Evolutionary conservation across 2,888 invertebrate genomes (phyloP), one percentile per base, ranked within the genome.

Genomic region (Amphimallon solstitiale): DNA sequence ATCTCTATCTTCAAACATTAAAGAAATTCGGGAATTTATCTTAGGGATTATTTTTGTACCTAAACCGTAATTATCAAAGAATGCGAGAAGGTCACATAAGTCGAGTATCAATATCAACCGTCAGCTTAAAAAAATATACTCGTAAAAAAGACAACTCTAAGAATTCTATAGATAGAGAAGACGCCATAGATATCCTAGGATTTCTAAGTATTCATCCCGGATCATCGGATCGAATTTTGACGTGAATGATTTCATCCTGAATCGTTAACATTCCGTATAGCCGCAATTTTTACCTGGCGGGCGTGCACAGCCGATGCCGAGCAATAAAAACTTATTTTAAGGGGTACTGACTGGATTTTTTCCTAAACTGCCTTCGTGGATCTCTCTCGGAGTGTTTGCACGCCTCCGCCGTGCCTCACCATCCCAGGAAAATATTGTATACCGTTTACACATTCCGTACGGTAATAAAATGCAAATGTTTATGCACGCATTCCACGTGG

Each of bases 381-480:
- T 29, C 29, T 29, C 29, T 29, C 29, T 29, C 29, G 29, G 5
- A 29, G 29, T 49, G 23, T 29, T 14, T 49, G 40, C 17, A n/a
- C 29, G 12, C 23, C 23, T 14, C n/a, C 21, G 23, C 23, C 48
- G 14, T 23, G 23, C 48, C 23, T 49, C 48, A 12, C 48, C 48
- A 29, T 49, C 48, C 48, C 21, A 7, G 48, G 48, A 49, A 49
- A 29, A 29, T 29, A 45, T 45, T 38, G 54, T 54, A 21, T 38
- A 54, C 21, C 52, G 51, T 51, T 51, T 51, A 51, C 35, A 17
- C 35, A 37, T 51, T 35, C 56, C 56, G 56, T 14, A 9, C 56
- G 23, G 45, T 43, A 23, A 45, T 59, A 59, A 59, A 59, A 59
- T 34, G 56, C 29, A 43, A 59, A 59, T 45, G 56, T 59, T 59